phyloP scores from a whole-genome alignment of 2,888 invertebrate species.

The Miltochrista miniata region DNA sequence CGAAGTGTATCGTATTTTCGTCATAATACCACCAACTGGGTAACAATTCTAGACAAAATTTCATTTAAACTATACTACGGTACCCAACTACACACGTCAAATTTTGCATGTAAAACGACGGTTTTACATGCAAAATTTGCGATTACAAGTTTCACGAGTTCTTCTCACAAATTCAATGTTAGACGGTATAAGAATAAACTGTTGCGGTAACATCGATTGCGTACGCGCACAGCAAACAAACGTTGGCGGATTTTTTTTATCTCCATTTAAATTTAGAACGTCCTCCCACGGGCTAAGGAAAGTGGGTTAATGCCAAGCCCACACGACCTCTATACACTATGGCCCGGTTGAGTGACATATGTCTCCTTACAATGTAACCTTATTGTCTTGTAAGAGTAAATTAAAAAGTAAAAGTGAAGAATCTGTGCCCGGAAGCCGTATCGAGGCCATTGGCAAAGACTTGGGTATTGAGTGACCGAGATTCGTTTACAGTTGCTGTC shows the following conservation, averaged over 20 bases:
- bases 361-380: slow-evolving; percentile 48
- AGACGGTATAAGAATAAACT: slow-evolving; percentile 59
- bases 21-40: too few species aligned
- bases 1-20: too few species aligned
- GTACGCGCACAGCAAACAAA: slow-evolving; percentile 58
- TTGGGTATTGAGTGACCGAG: slow-evolving; percentile 24
- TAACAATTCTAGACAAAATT: too few species aligned
- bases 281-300: slow-evolving; percentile 72
- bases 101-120: too few species aligned
- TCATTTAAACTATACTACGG: too few species aligned
- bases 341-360: slow-evolving; percentile 63
- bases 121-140: background rate
- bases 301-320: slow-evolving; percentile 81
- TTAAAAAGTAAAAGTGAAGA: slow-evolving; percentile 44
- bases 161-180: slow-evolving; percentile 45
- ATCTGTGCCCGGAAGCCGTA: slow-evolving; percentile 50
- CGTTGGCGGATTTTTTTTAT: slow-evolving; percentile 58
- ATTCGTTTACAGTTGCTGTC: slow-evolving; percentile 10
- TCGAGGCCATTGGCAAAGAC: slow-evolving; percentile 58
- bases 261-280: slow-evolving; percentile 71
- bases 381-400: slow-evolving; percentile 46
- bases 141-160: slow-evolving; percentile 25
- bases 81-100: too few species aligned
- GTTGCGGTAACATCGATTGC: slow-evolving; percentile 62
- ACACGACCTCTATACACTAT: slow-evolving; percentile 71